Evolutionary conservation across 2,888 invertebrate genomes (phyloP).

Genomic region (Chesias legatella): DNA sequence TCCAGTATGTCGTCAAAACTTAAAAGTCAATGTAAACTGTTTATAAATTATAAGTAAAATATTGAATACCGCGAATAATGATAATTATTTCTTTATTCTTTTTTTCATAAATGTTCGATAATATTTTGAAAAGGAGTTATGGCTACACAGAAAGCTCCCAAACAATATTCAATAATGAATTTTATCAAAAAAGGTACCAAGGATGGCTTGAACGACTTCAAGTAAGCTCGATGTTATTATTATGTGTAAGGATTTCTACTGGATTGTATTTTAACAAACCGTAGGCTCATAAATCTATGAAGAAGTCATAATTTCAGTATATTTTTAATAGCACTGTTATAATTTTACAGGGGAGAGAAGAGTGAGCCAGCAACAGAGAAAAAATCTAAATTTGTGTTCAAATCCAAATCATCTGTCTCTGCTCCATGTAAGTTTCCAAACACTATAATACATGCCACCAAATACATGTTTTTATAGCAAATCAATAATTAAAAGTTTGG

Average conservation of each 20-base stretch:
- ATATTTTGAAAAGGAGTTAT: constrained; percentile 20
- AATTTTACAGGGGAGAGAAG: constrained; percentile 31
- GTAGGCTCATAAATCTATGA: no score
- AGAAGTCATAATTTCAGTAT: neutral
- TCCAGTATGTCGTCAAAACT: no score
- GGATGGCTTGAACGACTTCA: constrained; percentile 32
- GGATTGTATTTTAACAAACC: no score
- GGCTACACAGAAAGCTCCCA: constrained; percentile 39
- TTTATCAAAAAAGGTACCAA: constrained; percentile 47
- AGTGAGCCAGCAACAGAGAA: constrained; percentile 43
- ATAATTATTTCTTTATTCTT: neutral
- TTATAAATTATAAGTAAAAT: no score
- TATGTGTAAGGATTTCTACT: no score
- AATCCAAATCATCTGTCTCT: constrained; percentile 46
- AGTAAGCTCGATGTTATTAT: constrained; percentile 29
- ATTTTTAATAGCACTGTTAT: neutral
- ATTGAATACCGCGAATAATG: constrained; percentile 13
- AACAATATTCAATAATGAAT: constrained; percentile 50
- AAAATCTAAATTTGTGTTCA: constrained; percentile 60
- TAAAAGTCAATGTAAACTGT: no score
- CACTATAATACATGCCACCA: neutral
- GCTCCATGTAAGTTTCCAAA: constrained; percentile 41
- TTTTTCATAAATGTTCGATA: neutral
- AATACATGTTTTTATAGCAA: no score
- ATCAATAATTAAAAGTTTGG: neutral